Evolutionary conservation across 1,140 invertebrate genomes (phyloP), one percentile per base, ranked within the genome.

Genomic region (Euura lappo): DNA sequence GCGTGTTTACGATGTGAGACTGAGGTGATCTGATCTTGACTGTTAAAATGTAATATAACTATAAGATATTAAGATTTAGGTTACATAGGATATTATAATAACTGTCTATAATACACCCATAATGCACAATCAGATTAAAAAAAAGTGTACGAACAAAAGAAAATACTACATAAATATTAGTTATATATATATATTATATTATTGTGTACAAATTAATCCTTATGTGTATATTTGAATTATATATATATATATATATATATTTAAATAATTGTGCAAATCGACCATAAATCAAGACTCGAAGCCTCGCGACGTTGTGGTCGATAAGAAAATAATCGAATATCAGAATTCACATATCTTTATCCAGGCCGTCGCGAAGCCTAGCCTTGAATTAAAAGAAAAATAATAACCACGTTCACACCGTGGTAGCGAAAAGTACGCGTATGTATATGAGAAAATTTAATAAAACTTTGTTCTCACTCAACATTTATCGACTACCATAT

Each of bases 31-130:
- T 28, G 28, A 28, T 80, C 77, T 81, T 75, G 76, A 74, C 77
- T 84, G 81, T 86, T 75, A 84, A 84, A 83, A 81, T 86, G 85
- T 87, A 82, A 84, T 79, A 86, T 78, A 78, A 11, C 10, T 8
- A 60, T 60, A 60, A 60, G 13, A 60, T 60, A n/a, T 60, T 60
- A 60, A 60, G 51, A 60, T 11, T 60, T 60, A 28, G 28, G 28
- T 28, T 28, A 28, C 28, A 28, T 28, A 28, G 28, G 10, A 60
- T 8, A 60, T 60, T 60, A 11, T 60, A 60, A 11, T 60, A 60
- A 60, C 6, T 60, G 51, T 60, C 51, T 60, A 60, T 60, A 60
- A 60, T 60, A n/a, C 13, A 6, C 13, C 8, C 13, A 60, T 60
- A 60, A 60, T 60, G 10, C 51, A 60, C 51, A 60, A 60, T 60